phyloP scores from a whole-genome alignment of 1,140 invertebrate species.

The Dufourea novaeangliae region DNA sequence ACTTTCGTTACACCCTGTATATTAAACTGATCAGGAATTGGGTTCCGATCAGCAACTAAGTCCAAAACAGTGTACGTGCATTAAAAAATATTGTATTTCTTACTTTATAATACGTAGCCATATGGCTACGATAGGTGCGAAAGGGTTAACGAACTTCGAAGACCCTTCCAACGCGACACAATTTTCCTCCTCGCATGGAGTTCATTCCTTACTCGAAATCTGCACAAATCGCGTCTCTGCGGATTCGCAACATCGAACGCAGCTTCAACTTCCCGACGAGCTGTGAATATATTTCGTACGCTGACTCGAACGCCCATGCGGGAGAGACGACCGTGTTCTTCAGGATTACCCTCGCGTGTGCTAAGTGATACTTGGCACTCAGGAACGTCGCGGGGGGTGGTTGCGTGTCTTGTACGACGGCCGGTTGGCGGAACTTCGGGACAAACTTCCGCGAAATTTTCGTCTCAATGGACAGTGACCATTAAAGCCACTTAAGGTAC shows the following conservation, averaged over 20 bases:
- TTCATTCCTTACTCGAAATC: not conserved
- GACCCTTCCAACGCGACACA: no score
- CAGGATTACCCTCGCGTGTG: conserved; percentile 47
- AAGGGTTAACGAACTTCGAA: not conserved
- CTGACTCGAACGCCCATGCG: not conserved
- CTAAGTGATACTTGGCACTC: conserved; percentile 46
- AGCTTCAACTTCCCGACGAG: conserved; percentile 9
- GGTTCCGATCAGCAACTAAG: no score
- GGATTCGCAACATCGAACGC: not conserved
- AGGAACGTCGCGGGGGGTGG: conserved; percentile 5
- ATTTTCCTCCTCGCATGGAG: not conserved
- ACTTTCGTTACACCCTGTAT: no score
- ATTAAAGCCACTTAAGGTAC: conserved; percentile 54
- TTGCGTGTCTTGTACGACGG: conserved; percentile 31
- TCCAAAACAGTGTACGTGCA: no score
- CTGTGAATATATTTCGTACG: not conserved
- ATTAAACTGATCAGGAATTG: no score
- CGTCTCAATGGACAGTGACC: conserved; percentile 51
- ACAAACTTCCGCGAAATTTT: conserved; percentile 59
- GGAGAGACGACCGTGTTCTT: conserved; percentile 30
- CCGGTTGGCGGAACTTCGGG: conserved; percentile 35
- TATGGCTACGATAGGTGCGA: no score
- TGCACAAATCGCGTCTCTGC: conserved; percentile 16
- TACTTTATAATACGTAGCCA: no score
- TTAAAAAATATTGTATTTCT: no score